Evolutionary conservation across 2,888 invertebrate genomes (phyloP), one percentile per base, ranked within the genome.

Genomic region (Drosophila neutralis): DNA sequence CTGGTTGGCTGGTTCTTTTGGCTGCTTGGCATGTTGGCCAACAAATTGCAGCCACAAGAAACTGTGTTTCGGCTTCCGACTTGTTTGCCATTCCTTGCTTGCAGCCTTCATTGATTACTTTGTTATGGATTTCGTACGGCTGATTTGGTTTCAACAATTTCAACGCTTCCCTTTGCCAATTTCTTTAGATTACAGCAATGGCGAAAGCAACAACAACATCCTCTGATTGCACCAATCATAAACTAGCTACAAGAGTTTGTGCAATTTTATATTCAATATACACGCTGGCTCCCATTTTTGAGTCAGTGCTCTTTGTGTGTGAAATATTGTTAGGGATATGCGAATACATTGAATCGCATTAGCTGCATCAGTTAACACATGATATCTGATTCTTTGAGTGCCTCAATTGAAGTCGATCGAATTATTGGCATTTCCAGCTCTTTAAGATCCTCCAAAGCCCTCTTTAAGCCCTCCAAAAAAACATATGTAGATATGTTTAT

Each of bases 31-130:
- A 73, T 87, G 86, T 80, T 88, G 86, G 87, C 81, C 83, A 90
- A 88, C 87, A 87, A 86, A 83, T 78, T 82, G 81, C 82, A 86
- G 83, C 90, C 89, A 78, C 87, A 85, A 87, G 82, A 89, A 84
- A 83, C 80, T 67, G 76, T 76, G 71, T 78, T 82, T 73, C 69
- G 73, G 70, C 69, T 82, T 76, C 73, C 81, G 78, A 54, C 81
- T 76, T 69, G 65, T 56, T 70, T 76, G 80, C 67, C n/a, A 67
- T 71, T 76, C 59, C 64, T 64, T 58, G 80, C 66, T 67, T 62
- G 78, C 82, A 69, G 69, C 77, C 74, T 73, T 88, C 78, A 88
- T 87, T 87, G 87, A 87, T 87, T 87, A 88, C 90, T 85, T 90
- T 89, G 89, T 87, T 88, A 87, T 90, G 77, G 90, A 88, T 90